These are phyloP conservation scores for Drosophila nigrodunni DNA, from an alignment of 1,140 invertebrate species.

Conservation along the genomic window DNA sequence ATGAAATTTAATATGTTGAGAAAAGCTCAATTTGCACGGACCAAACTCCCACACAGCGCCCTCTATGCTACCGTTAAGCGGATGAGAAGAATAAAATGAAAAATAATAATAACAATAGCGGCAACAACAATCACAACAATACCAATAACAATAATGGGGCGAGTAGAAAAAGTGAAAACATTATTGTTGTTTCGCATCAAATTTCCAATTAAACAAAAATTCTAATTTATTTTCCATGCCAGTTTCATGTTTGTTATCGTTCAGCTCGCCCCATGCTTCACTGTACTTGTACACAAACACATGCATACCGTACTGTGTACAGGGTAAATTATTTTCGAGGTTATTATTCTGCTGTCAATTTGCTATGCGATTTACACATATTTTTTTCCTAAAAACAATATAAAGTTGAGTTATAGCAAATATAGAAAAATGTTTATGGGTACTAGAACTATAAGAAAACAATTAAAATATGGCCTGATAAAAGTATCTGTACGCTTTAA, in stretches of 20 bases:
- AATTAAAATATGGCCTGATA: no score
- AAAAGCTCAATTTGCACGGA: conserved; percentile 69
- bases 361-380: conserved; percentile 51
- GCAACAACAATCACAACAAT: conserved; percentile 8
- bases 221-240: conserved; percentile 69
- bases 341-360: conserved; percentile 63
- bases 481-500: no score
- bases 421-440: conserved; percentile 4
- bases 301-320: no score
- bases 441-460: no score
- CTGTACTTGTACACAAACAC: conserved; percentile 27
- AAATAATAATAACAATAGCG: conserved; percentile 11
- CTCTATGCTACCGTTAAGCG: neutral
- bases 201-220: conserved; percentile 82
- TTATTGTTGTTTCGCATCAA: conserved; percentile 66
- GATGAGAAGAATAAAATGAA: conserved; percentile 10
- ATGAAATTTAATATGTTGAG: conserved; percentile 76
- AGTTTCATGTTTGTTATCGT: conserved; percentile 25
- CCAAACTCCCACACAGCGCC: neutral
- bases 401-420: no score
- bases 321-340: conserved; percentile 66
- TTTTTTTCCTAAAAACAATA: neutral
- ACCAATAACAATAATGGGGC: conserved; percentile 8
- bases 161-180: conserved; percentile 24
- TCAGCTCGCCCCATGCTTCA: conserved; percentile 27